Base-by-base conservation (phyloP, 2,797 vertebrate genomes). In the Pelodytes ibericus region DNA sequence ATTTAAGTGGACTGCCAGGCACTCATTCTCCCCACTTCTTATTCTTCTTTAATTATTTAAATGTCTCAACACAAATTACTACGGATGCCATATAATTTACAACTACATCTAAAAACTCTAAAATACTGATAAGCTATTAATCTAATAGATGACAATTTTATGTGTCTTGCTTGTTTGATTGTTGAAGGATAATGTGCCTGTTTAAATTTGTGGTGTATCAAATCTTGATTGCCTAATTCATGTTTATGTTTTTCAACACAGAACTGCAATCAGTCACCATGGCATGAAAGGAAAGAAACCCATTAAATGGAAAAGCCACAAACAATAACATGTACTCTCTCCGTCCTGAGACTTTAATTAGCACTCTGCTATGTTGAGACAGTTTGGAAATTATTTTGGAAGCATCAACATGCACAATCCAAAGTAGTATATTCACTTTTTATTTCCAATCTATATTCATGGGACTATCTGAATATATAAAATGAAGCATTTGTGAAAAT, bases 211-310 rank as follows among this genome's bases (percentile, higher is more conserved):
- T 22, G 25, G 30, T 30, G 9, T n/a, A 62, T 39, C 60, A 62
- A 62, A 62, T 39, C 18, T 62, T 62, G 15, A 39, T 62, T 62
- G 16, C 30, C 31, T 62, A 62, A 62, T 62, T 62, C 36, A 62
- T 39, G 31, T 62, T 62, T 27, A 22, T 62, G 60, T n/a, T 18
- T 39, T 60, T 60, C 58, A 60, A 31, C 58, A 31, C 26, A 30
- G 27, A 6, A 13, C 27, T 62, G n/a, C 24, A 39, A 62, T 39
- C 31, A 39, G n/a, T 62, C 31, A 36, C 20, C 9, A 20, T 20
- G 15, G 15, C 18, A 36, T 31, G 18, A 62, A 36, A 13, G 39
- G 60, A 62, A 62, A 62, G 9, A 22, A 58, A 27, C 24, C 30
- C 8, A 36, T 22, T 22, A 53, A 24, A 7, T 53, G 49, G 44